Conservation (phyloP, 1,140 invertebrate species). For the Habropoda laboriosa region DNA sequence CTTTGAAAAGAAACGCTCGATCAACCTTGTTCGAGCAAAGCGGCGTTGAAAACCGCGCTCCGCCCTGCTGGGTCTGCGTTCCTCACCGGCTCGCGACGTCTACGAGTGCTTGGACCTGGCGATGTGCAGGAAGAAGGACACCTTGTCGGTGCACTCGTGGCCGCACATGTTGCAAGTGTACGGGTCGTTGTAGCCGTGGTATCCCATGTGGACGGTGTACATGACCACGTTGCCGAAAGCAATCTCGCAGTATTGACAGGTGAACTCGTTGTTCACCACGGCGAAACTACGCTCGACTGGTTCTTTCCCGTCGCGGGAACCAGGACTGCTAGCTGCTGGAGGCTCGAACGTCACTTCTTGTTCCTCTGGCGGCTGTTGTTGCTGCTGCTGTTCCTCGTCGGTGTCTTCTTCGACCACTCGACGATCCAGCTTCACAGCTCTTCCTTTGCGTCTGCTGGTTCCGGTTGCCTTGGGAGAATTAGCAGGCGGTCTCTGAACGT, state of each 20-base stretch:
- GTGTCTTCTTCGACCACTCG: slow-evolving; percentile 82
- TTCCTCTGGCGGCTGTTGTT: neutral
- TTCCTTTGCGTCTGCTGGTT: slow-evolving; percentile 90
- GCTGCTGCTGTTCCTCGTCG: slow-evolving; percentile 47
- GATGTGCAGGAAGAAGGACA: slow-evolving; percentile 96
- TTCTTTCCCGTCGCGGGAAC: neutral
- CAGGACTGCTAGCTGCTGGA: neutral
- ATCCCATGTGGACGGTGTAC: slow-evolving; percentile 98
- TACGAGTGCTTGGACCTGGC: slow-evolving; percentile 90
- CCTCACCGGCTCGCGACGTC: neutral
- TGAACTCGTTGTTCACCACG: slow-evolving; percentile 75
- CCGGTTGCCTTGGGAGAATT: slow-evolving; percentile 53
- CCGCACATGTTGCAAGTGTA: slow-evolving; percentile 98
- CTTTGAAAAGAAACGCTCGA: neutral
- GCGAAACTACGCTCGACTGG: neutral
- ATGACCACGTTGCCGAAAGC: slow-evolving; percentile 94
- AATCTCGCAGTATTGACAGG: slow-evolving; percentile 94
- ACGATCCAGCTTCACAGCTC: slow-evolving; percentile 88
- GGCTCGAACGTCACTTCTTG: neutral
- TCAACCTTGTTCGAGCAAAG: too few species aligned
- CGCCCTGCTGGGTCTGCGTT: too few species aligned
- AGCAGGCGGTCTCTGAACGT: slow-evolving; percentile 13
- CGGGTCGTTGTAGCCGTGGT: slow-evolving; percentile 94
- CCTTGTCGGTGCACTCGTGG: slow-evolving; percentile 88
- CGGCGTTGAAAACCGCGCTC: too few species aligned